Evolutionary conservation across 2,888 invertebrate genomes (phyloP).

Genomic region (Uropetala carovei): DNA sequence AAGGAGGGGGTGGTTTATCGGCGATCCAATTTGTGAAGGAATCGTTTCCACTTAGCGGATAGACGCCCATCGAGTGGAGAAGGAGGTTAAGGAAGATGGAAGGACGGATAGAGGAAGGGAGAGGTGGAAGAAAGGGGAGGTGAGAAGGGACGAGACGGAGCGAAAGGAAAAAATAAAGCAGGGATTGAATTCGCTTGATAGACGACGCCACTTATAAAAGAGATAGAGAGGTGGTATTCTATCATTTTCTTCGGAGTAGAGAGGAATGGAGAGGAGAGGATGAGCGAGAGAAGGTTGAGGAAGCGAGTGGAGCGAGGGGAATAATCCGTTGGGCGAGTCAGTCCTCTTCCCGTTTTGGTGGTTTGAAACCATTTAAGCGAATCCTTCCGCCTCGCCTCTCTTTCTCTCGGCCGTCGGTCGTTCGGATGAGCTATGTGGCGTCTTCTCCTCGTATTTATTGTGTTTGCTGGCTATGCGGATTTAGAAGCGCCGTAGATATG

Average conservation of each 20-base stretch:
- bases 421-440: no score
- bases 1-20: constrained; percentile 42
- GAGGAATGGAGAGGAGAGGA: no score
- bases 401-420: neutral
- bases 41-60: constrained; percentile 53
- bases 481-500: no score
- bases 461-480: no score
- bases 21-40: constrained; percentile 53
- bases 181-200: constrained; percentile 6
- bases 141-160: neutral
- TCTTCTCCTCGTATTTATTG: no score
- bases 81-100: neutral
- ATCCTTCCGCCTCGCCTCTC: neutral
- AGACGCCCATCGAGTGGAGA: neutral
- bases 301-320: neutral
- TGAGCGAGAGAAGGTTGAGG: neutral
- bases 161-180: neutral
- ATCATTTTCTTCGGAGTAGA: no score
- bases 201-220: neutral
- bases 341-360: neutral
- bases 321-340: neutral
- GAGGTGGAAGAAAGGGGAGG: neutral
- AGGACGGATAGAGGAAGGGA: neutral
- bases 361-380: constrained; percentile 1
- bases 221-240: neutral